Conservation (phyloP, 2,113 vertebrate genomes). For the Trachemys scripta region DNA sequence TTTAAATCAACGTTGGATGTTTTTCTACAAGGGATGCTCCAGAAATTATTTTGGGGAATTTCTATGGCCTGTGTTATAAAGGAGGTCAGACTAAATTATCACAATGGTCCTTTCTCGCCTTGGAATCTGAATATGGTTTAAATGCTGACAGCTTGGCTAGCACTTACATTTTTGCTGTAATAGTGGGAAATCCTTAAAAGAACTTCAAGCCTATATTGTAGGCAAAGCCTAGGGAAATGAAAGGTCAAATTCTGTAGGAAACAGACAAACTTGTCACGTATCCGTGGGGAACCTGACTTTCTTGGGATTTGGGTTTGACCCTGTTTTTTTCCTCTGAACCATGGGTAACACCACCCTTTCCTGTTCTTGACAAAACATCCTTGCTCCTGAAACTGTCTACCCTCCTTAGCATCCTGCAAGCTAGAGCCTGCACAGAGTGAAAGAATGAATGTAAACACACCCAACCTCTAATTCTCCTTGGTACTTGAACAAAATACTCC, state of each 20-base stretch:
- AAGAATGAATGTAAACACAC: background rate
- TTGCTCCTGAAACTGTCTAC: fast-evolving
- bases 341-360: fast-evolving
- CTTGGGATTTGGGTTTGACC: background rate
- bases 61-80: background rate
- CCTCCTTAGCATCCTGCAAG: background rate
- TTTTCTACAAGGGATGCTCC: background rate
- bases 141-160: too few relatives aligned
- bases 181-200: background rate
- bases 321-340: background rate
- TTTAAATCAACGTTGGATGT: background rate
- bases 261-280: background rate
- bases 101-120: too few relatives aligned
- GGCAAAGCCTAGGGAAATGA: background rate
- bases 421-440: background rate
- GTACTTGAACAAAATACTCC: fast-evolving
- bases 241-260: background rate
- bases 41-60: background rate
- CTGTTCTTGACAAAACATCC: background rate
- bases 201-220: background rate
- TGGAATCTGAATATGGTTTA: too few relatives aligned
- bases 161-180: background rate
- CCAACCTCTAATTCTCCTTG: background rate
- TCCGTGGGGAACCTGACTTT: background rate
- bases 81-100: background rate